phyloP scores from a whole-genome alignment of 2,113 vertebrate species.

The Tinamus guttatus region DNA sequence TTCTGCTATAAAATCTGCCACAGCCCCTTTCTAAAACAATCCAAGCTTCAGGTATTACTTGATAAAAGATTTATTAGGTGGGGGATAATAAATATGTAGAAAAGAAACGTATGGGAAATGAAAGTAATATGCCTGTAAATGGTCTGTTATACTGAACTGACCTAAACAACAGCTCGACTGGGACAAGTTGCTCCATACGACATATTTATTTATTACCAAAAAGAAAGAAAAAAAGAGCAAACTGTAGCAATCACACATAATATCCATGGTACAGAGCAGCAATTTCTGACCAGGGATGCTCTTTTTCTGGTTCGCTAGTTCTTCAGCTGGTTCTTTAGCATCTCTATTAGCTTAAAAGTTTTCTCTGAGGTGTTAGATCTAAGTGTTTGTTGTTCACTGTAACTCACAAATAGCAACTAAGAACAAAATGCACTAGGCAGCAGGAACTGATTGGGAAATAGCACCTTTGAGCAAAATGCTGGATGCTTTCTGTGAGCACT shows the following conservation, averaged over 20 bases:
- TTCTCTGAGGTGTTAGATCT: not conserved
- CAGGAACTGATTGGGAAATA: not conserved
- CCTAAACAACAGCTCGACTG: conserved; percentile 31
- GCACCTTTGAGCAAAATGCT: not conserved
- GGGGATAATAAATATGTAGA: conserved; percentile 38
- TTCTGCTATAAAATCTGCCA: conserved; percentile 47
- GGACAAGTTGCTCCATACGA: not conserved
- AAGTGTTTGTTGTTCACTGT: not conserved
- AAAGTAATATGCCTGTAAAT: conserved; percentile 43
- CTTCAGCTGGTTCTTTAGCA: not conserved
- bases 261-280: not conserved
- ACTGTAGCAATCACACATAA: not conserved
- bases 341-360: not conserved
- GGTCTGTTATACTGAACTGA: not conserved
- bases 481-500: not conserved
- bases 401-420: not conserved
- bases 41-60: conserved; percentile 50
- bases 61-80: conserved; percentile 76
- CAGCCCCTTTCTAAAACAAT: conserved; percentile 54
- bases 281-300: not conserved
- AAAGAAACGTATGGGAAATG: conserved; percentile 55
- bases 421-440: not conserved
- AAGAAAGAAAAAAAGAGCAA: not conserved
- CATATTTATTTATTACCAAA: not conserved
- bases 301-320: not conserved